phyloP scores from a whole-genome alignment of 2,113 vertebrate genomes.

The Brachyhypopomus gauderio region DNA sequence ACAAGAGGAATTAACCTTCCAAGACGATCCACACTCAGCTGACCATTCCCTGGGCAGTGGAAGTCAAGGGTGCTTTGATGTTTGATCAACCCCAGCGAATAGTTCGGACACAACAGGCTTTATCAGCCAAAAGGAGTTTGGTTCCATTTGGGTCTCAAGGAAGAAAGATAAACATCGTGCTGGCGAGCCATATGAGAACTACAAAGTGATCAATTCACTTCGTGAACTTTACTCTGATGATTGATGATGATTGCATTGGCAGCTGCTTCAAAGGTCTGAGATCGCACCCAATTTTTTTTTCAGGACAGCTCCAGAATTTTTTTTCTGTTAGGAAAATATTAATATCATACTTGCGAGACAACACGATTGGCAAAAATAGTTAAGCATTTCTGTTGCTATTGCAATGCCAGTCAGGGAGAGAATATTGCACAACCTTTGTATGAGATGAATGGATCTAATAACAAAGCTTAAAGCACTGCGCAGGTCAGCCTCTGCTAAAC shows the following conservation, averaged over 20 bases:
- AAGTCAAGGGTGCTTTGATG: constrained; percentile 28
- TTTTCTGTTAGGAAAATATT: constrained; percentile 7
- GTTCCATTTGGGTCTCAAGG: neutral
- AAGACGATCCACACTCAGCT: constrained; percentile 26
- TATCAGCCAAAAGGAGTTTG: neutral
- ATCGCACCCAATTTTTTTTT: neutral
- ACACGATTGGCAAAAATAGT: neutral
- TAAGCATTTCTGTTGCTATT: neutral
- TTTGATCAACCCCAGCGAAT: neutral
- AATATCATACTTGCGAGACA: neutral
- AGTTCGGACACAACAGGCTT: neutral
- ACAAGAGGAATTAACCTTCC: constrained; percentile 38
- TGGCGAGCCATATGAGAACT: neutral
- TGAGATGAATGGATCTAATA: neutral
- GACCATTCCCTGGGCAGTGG: constrained; percentile 28
- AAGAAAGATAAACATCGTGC: constrained; percentile 1
- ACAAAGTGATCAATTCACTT: constrained; percentile 4
- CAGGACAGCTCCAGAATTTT: neutral
- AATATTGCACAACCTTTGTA: neutral
- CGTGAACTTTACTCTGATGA: neutral
- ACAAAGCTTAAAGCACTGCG: neutral
- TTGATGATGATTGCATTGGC: constrained; percentile 27
- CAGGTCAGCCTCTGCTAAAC: neutral
- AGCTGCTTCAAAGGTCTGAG: neutral
- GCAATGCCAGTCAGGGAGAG: neutral